Evolutionary conservation across 64 coral and sea anemone genomes (phyloP).

Genomic region (Orbicella faveolata): DNA sequence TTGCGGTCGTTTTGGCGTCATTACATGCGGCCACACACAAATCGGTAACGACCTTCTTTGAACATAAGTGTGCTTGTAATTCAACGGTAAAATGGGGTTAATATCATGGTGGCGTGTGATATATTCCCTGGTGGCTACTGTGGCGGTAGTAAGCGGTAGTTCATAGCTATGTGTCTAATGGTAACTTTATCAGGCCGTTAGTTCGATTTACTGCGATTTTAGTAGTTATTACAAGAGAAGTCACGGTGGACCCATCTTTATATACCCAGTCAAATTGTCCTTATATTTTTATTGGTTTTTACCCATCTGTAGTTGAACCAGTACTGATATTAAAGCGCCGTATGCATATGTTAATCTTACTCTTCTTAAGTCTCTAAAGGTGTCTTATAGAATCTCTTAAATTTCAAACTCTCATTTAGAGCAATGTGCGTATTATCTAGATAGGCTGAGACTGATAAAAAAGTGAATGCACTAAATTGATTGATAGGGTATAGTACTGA

Average conservation of each 20-base stretch:
- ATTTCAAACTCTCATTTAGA: too few relatives aligned
- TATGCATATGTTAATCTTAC: too few relatives aligned
- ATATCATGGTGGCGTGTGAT: conserved; percentile 3
- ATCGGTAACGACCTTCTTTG: conserved; percentile 14
- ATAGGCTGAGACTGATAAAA: too few relatives aligned
- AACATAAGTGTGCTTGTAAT: background rate
- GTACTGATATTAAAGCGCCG: too few relatives aligned
- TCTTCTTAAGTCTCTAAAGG: too few relatives aligned
- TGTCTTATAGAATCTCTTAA: too few relatives aligned
- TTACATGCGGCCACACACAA: background rate
- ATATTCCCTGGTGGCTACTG: conserved; percentile 1
- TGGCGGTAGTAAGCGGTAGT: background rate
- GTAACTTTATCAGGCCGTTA: background rate
- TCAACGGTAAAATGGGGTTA: background rate
- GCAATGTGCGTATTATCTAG: too few relatives aligned
- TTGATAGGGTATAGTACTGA: too few relatives aligned
- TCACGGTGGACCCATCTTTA: background rate
- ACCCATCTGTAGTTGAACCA: too few relatives aligned
- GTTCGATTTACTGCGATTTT: background rate
- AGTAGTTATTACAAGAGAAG: background rate
- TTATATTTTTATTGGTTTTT: too few relatives aligned
- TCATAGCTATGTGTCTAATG: background rate
- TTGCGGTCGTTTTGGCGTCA: conserved; percentile 15
- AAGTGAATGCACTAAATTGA: too few relatives aligned
- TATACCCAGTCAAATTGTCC: background rate